Base-by-base conservation (phyloP, 2,888 invertebrate genomes). In the Polydrusus pterygomalis region DNA sequence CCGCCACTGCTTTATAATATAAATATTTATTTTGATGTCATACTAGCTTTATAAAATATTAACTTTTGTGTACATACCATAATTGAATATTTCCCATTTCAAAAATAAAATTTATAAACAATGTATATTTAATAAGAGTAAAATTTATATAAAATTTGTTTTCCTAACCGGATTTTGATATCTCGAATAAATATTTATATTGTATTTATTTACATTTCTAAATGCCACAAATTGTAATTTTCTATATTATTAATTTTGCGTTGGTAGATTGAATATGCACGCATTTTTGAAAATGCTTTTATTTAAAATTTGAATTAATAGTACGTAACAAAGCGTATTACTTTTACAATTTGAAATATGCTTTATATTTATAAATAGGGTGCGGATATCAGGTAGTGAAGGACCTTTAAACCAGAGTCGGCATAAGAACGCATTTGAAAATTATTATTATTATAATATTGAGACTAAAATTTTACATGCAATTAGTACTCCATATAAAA, bases 91-190 rank as follows among this genome's bases (percentile, higher is more conserved):
- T 43, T 43, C 5, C n/a, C 9, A 43, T 43, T 43, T 13, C n/a
- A 13, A 13, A 13, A 49, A 49, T 17, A 18, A 49, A 49, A 17
- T 49, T 49, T 9, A 49, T 49, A 17, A 49, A 49, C 47, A 49
- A 49, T 49, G 17, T 15, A 49, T 49, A 49, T 49, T 49, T 49
- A 49, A 49, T 17, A 17, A 49, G 47, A 17, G 47, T 49, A 49
- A 49, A 49, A 49, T 49, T 17, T 17, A 49, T 9, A 49, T 17
- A 17, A 9, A 15, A 17, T 49, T 49, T 49, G 17, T 49, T 17
- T 49, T 15, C 47, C 47, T 49, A 17, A 17, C 47, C 17, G 47
- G 47, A 49, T 49, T n/a, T 49, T 49, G 9, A 49, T 49, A 49
- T 43, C 43, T 43, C 43, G n/a, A 43, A 43, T n/a, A 43, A 43